A percentile compares a stretch with the other conserved stretches of the same genome.
phyloP scores from a whole-genome alignment of 2,888 invertebrate genomes.

The Mythimna impura region DNA sequence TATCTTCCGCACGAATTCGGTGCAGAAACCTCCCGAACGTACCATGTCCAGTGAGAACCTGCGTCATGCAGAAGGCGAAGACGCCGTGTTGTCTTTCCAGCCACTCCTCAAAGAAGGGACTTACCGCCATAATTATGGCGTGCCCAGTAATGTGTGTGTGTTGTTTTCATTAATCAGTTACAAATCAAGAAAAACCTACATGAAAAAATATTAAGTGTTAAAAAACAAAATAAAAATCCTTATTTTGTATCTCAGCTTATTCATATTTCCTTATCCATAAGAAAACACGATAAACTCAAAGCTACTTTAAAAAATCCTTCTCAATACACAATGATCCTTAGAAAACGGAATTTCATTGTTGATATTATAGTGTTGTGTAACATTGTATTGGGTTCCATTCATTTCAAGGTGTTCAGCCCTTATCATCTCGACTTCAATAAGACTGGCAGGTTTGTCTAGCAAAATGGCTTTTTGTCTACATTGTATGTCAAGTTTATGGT shows the following conservation, averaged over 20 bases:
- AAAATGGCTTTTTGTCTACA: constrained; percentile 59
- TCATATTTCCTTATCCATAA: constrained; percentile 1
- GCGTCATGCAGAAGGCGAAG: too few species aligned
- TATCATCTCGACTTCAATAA: constrained; percentile 62
- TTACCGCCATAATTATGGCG: too few species aligned
- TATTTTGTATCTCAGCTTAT: constrained; percentile 1
- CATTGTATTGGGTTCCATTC: constrained; percentile 34
- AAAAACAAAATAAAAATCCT: not conserved
- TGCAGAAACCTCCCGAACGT: too few species aligned
- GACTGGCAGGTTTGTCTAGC: constrained; percentile 60
- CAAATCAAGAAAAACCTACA: not conserved
- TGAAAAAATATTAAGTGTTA: not conserved
- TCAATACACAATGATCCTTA: constrained; percentile 15
- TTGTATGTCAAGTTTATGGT: constrained; percentile 50
- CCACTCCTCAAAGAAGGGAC: too few species aligned
- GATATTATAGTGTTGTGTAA: constrained; percentile 16
- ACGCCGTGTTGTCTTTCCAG: too few species aligned
- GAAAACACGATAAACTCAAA: constrained; percentile 5
- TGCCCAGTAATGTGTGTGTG: too few species aligned
- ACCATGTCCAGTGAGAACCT: too few species aligned
- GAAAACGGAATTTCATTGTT: constrained; percentile 36
- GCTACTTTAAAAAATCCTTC: constrained; percentile 12
- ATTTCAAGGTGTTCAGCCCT: constrained; percentile 26
- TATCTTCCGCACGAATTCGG: too few species aligned
- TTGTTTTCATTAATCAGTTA: not conserved